phyloP scores from a whole-genome alignment of 2,113 vertebrate genomes.

The Siniperca knerii region DNA sequence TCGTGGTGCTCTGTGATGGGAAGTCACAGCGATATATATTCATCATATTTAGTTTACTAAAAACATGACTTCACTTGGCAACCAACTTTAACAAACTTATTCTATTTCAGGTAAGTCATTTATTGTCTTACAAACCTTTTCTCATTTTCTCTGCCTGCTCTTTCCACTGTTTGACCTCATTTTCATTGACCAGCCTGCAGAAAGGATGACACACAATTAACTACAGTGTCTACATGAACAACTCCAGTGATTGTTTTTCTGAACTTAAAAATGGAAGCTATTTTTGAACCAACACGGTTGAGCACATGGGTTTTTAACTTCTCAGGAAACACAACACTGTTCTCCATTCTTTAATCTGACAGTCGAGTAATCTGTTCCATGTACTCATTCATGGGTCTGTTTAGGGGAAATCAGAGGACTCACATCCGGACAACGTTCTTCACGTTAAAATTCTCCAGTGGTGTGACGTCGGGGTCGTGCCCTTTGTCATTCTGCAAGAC shows the following conservation, averaged over 20 bases:
- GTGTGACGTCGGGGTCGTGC: constrained; percentile 95
- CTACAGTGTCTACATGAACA: constrained; percentile 17
- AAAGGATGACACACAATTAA: constrained; percentile 43
- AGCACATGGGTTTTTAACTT: constrained; percentile 32
- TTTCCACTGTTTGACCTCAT: constrained; percentile 99
- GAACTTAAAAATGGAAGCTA: constrained; percentile 38
- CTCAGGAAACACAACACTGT: constrained; percentile 28
- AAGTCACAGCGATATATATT: neutral
- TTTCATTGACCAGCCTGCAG: constrained; percentile 97
- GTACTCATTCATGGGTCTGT: constrained; percentile 1
- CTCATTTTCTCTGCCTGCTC: constrained; percentile 99
- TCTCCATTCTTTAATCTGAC: constrained; percentile 36
- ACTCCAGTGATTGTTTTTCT: constrained; percentile 26
- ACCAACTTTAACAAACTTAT: neutral
- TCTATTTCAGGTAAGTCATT: neutral
- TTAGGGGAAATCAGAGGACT: constrained; percentile 71
- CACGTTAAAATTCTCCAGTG: constrained; percentile 99
- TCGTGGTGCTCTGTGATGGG: constrained; percentile 91
- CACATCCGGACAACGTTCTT: constrained; percentile 99
- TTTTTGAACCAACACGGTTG: constrained; percentile 37
- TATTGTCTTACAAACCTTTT: constrained; percentile 86
- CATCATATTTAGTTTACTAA: neutral
- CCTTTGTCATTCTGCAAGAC: constrained; percentile 98
- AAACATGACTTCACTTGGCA: neutral
- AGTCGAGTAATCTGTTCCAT: constrained; percentile 47